A percentile compares a stretch with the other conserved stretches of the same genome.
These are phyloP conservation scores for Hymenochirus boettgeri DNA, from an alignment of 2,113 vertebrate genomes.

Conservation along the genomic window DNA sequence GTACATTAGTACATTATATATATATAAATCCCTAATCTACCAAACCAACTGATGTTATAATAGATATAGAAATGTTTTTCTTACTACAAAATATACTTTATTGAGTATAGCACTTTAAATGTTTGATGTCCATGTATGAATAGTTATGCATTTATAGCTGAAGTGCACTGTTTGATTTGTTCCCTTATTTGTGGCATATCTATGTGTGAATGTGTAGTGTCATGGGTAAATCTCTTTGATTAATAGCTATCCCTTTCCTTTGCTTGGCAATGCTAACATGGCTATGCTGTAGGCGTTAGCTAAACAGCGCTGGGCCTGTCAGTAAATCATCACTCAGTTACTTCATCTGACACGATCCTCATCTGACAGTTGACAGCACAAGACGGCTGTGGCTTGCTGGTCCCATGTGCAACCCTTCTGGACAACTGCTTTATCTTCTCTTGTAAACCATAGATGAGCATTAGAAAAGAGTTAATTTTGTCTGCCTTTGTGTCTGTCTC, in stretches of 20 bases:
- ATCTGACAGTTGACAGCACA: slow-evolving; percentile 60
- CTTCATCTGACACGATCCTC: slow-evolving; percentile 63
- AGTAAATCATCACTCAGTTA: slow-evolving; percentile 81
- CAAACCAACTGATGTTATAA: no score
- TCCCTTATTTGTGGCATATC: slow-evolving; percentile 8
- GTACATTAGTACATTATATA: no score
- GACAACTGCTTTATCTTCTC: slow-evolving; percentile 77
- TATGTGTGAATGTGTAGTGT: slow-evolving; percentile 26
- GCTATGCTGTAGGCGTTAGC: slow-evolving; percentile 29
- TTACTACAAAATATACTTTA: no score
- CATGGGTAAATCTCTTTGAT: slow-evolving; percentile 39
- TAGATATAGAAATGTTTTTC: no score
- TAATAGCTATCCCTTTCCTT: slow-evolving; percentile 29
- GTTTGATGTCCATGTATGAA: no score
- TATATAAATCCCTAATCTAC: no score
- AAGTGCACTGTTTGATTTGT: slow-evolving; percentile 19
- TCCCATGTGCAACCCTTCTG: slow-evolving; percentile 76
- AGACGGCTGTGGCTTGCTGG: slow-evolving; percentile 71
- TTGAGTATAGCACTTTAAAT: no score
- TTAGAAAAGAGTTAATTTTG: slow-evolving; percentile 88
- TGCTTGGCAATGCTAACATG: slow-evolving; percentile 35
- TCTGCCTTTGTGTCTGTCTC: slow-evolving; percentile 76
- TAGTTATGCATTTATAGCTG: no score
- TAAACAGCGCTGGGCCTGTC: slow-evolving; percentile 48
- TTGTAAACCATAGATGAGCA: slow-evolving; percentile 78